Evolutionary conservation across 2,797 vertebrate species (phyloP).

Genomic region (Neosilurus hyrtlii): DNA sequence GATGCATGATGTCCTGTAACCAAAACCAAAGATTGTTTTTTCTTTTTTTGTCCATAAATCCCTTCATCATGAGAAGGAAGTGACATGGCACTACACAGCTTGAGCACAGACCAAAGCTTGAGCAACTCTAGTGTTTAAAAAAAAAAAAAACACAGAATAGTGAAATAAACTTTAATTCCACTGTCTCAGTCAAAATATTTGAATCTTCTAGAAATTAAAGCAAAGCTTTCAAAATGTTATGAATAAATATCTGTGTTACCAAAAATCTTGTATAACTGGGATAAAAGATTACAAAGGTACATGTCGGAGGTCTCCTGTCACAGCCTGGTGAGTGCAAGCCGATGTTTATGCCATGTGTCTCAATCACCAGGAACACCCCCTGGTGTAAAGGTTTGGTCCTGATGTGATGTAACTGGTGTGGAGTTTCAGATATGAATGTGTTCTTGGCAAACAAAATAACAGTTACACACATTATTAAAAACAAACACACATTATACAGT

Average conservation of each 20-base stretch:
- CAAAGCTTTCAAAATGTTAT: neutral
- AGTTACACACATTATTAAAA: conserved; percentile 47
- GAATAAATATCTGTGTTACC: neutral
- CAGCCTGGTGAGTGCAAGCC: conserved; percentile 41
- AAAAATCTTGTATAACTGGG: neutral
- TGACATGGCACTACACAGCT: conserved; percentile 33
- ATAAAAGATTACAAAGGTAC: neutral
- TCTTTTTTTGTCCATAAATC: conserved; percentile 56
- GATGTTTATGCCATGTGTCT: conserved; percentile 70
- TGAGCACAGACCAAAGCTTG: conserved; percentile 7
- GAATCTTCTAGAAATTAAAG: neutral
- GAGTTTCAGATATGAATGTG: conserved; percentile 72
- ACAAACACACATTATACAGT: conserved; percentile 65
- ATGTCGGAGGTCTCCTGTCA: neutral
- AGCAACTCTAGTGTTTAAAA: neutral
- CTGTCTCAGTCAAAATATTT: neutral
- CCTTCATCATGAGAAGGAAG: conserved; percentile 53
- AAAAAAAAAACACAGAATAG: neutral
- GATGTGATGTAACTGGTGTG: conserved; percentile 73
- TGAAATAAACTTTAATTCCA: neutral
- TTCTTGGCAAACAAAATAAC: conserved; percentile 73
- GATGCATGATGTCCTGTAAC: conserved; percentile 71
- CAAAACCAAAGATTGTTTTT: conserved; percentile 48
- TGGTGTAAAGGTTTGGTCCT: conserved; percentile 75
- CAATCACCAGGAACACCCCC: conserved; percentile 45